Evolutionary conservation across 2,797 vertebrate species (phyloP).

Genomic region (Labeo calbasu): DNA sequence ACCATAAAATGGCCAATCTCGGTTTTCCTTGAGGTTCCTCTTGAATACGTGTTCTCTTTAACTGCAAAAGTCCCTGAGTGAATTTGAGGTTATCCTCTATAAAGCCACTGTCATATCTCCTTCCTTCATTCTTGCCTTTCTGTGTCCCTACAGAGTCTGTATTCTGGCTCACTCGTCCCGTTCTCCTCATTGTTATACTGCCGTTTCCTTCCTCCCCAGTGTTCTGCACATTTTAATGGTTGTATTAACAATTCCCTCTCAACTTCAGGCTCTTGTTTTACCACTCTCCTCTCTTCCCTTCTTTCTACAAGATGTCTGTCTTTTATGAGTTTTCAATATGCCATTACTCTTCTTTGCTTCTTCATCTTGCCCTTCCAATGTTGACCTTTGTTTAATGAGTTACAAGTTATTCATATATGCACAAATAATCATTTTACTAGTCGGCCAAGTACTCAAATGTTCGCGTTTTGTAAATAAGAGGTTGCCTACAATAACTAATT

Average conservation of each 20-base stretch:
- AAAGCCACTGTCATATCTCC: conserved; percentile 43
- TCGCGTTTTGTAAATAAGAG: neutral
- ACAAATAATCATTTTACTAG: neutral
- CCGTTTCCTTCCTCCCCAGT: conserved; percentile 9
- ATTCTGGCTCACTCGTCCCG: conserved; percentile 14
- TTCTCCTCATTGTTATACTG: conserved; percentile 1
- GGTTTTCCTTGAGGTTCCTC: conserved; percentile 24
- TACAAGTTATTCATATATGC: conserved; percentile 1
- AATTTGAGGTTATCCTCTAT: conserved; percentile 42
- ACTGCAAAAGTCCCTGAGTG: conserved; percentile 21
- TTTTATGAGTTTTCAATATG: conserved; percentile 6
- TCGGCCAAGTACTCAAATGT: conserved; percentile 17
- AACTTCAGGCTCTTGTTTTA: conserved; percentile 37
- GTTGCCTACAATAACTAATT: neutral
- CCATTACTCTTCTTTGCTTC: neutral
- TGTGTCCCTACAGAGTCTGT: conserved; percentile 19
- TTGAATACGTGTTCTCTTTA: conserved; percentile 50
- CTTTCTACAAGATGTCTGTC: neutral
- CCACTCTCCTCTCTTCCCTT: neutral
- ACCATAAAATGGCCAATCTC: conserved; percentile 28
- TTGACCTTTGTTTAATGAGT: neutral
- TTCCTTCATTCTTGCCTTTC: conserved; percentile 20
- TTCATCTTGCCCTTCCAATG: neutral
- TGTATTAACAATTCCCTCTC: conserved; percentile 48
- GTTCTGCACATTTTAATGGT: conserved; percentile 42